These are phyloP conservation scores for Virgularia gustaviana DNA, from an alignment of 92 coral and sea anemone species.

Conservation along the genomic window DNA sequence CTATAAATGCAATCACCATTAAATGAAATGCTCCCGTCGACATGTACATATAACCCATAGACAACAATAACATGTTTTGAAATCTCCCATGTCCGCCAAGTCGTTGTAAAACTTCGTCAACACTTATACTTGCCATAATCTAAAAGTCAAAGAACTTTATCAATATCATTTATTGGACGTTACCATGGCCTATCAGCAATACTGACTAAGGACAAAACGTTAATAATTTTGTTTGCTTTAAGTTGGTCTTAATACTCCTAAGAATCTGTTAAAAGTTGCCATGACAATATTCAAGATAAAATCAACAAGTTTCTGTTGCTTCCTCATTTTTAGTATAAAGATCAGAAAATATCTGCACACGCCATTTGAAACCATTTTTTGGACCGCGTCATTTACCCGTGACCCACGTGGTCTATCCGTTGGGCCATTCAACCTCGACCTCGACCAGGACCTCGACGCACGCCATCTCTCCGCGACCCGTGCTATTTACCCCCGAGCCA, in stretches of 20 bases:
- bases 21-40: conserved; percentile 86
- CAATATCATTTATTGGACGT: neutral
- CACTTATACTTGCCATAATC: conserved; percentile 34
- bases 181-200: neutral
- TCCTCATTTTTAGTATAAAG: too few species aligned
- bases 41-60: conserved; percentile 64
- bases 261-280: too few species aligned
- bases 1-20: conserved; percentile 91
- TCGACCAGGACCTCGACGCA: too few species aligned
- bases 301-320: too few species aligned
- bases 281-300: too few species aligned
- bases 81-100: conserved; percentile 90
- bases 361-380: too few species aligned
- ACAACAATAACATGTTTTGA: conserved; percentile 68
- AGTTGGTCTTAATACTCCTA: neutral
- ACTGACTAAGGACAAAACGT: neutral
- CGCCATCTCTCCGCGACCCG: too few species aligned
- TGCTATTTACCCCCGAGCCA: too few species aligned
- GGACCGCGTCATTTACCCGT: too few species aligned
- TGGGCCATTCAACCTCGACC: too few species aligned
- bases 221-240: neutral
- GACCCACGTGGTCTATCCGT: too few species aligned
- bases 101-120: conserved; percentile 72
- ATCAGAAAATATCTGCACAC: too few species aligned
- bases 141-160: neutral